These are phyloP conservation scores for Homalodisca vitripennis DNA, from an alignment of 1,140 invertebrate genomes.

Conservation along the genomic window DNA sequence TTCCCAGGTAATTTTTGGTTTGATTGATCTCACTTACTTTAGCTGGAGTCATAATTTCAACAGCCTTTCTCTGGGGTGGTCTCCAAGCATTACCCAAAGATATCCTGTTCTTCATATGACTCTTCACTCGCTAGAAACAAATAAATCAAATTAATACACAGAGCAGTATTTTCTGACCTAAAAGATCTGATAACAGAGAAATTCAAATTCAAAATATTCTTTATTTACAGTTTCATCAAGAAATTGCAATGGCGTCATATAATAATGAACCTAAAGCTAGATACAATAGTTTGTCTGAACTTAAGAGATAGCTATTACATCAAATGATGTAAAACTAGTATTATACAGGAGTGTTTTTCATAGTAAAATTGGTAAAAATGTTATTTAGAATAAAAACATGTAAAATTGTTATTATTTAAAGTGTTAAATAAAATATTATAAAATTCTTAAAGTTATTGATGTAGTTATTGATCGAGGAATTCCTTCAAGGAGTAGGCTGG, in stretches of 20 bases:
- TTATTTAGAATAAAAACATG: no score
- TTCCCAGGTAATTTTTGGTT: neutral
- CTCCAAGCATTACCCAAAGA: neutral
- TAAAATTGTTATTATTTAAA: no score
- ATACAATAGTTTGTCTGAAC: neutral
- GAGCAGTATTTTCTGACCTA: no score
- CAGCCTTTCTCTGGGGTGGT: neutral
- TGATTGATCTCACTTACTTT: neutral
- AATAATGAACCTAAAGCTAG: neutral
- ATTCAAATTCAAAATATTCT: neutral
- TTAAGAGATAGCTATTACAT: neutral
- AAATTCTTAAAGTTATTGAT: no score
- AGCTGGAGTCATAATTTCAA: neutral
- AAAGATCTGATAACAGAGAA: neutral
- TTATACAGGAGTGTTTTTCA: no score
- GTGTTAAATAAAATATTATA: no score
- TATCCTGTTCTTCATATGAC: neutral
- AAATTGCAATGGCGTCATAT: neutral
- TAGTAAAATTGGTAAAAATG: no score
- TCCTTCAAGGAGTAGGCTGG: no score
- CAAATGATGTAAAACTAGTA: no score
- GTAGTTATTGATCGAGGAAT: no score
- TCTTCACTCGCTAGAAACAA: neutral
- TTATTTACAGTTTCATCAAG: neutral
- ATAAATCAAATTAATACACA: neutral